Conservation (phyloP, 2,797 vertebrate species). For the Anabas testudineus region DNA sequence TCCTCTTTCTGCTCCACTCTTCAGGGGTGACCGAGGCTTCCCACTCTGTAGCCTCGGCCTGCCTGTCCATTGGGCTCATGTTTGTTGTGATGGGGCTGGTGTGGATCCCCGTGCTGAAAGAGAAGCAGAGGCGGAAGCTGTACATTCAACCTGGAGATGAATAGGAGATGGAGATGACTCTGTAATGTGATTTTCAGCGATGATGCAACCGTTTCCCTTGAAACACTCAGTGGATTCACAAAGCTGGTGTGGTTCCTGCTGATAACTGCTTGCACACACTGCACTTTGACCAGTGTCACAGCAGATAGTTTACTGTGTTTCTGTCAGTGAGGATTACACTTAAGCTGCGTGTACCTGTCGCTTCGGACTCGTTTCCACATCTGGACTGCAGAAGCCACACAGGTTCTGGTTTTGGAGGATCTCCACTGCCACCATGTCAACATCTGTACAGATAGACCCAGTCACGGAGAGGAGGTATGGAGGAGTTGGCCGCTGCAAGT, state of each 20-base stretch:
- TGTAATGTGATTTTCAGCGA: background rate
- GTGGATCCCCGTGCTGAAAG: slow-evolving; percentile 78
- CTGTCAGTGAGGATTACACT: slow-evolving; percentile 15
- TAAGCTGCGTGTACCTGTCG: background rate
- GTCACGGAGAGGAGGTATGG: slow-evolving; percentile 65
- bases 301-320: slow-evolving; percentile 23
- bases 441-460: slow-evolving; percentile 47
- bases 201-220: slow-evolving; percentile 29
- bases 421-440: slow-evolving; percentile 57
- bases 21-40: slow-evolving; percentile 24
- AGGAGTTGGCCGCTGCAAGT: slow-evolving; percentile 89
- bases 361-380: slow-evolving; percentile 4
- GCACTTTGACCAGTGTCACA: slow-evolving; percentile 70
- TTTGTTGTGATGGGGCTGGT: slow-evolving; percentile 78
- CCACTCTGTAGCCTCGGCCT: slow-evolving; percentile 65
- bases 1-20: slow-evolving; percentile 70
- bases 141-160: slow-evolving; percentile 20
- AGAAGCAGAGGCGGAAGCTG: slow-evolving; percentile 61
- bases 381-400: background rate
- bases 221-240: slow-evolving; percentile 30
- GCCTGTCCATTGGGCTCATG: slow-evolving; percentile 76
- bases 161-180: background rate
- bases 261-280: slow-evolving; percentile 59
- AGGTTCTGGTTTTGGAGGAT: background rate
- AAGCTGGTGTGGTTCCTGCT: slow-evolving; percentile 32